These are phyloP conservation scores for Strigamia transsilvanica DNA, from an alignment of 2,888 invertebrate species.

Conservation along the genomic window DNA sequence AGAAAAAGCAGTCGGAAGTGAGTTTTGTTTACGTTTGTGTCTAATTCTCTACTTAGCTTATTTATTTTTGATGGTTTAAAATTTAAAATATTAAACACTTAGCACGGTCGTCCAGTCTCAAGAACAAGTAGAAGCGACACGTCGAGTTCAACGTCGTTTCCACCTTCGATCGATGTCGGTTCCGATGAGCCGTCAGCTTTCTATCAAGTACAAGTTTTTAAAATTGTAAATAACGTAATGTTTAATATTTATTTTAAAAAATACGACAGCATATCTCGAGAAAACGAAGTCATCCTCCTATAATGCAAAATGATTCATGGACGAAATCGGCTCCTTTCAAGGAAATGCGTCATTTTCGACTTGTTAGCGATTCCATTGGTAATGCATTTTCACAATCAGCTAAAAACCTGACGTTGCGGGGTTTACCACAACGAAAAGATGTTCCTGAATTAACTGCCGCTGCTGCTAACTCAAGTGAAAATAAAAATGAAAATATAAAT, in stretches of 20 bases:
- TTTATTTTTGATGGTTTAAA: background rate
- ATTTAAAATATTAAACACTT: background rate
- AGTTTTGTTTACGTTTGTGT: background rate
- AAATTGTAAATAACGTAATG: background rate
- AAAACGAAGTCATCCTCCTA: constrained; percentile 31
- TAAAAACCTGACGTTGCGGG: constrained; percentile 67
- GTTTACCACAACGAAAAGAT: constrained; percentile 63
- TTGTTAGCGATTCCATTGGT: constrained; percentile 76
- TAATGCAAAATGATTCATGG: constrained; percentile 67
- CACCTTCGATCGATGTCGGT: background rate
- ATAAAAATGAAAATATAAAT: background rate
- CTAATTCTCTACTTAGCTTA: background rate
- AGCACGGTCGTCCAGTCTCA: background rate
- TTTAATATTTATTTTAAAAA: background rate
- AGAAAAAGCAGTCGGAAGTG: background rate
- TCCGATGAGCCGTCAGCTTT: background rate
- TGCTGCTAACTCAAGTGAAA: background rate
- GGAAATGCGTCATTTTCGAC: constrained; percentile 63
- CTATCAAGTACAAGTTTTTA: background rate
- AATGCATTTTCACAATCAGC: constrained; percentile 70
- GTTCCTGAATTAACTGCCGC: constrained; percentile 48
- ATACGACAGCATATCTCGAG: constrained; percentile 17
- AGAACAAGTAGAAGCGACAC: background rate
- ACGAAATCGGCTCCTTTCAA: constrained; percentile 75
- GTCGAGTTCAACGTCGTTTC: background rate